These are phyloP conservation scores for Drosophila ohnishii DNA, from an alignment of 1,140 invertebrate genomes.

Conservation along the genomic window DNA sequence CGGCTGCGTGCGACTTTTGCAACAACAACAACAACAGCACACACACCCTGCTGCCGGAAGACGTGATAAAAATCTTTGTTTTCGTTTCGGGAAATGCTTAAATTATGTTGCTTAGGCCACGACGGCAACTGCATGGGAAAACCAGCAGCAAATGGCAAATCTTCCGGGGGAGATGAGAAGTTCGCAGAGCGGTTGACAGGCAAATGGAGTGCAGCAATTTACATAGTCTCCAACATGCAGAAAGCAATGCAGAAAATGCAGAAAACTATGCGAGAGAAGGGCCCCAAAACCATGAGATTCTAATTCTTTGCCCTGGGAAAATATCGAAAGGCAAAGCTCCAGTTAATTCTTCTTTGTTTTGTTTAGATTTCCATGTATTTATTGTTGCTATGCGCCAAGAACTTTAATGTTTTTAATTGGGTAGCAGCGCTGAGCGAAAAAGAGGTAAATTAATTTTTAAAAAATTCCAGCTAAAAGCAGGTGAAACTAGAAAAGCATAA, in stretches of 20 bases:
- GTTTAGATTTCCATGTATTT: background rate
- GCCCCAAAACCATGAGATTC: conserved; percentile 2
- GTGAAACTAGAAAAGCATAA: background rate
- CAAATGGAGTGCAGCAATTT: conserved; percentile 56
- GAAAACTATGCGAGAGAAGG: background rate
- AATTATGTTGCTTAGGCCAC: conserved; percentile 52
- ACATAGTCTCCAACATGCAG: conserved; percentile 37
- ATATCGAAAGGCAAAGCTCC: background rate
- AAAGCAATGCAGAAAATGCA: conserved; percentile 1
- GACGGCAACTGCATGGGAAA: conserved; percentile 33
- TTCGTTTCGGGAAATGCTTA: conserved; percentile 56
- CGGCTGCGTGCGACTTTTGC: conserved; percentile 57
- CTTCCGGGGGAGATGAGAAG: conserved; percentile 3
- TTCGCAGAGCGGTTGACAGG: conserved; percentile 23
- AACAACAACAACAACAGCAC: background rate
- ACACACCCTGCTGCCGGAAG: conserved; percentile 40
- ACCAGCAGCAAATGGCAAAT: conserved; percentile 20
- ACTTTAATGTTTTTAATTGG: background rate
- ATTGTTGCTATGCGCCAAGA: background rate
- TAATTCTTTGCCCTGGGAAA: background rate
- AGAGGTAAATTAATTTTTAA: background rate
- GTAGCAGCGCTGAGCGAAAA: background rate
- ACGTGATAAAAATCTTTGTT: conserved; percentile 58
- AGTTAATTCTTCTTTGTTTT: background rate
- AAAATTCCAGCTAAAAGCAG: background rate